Conservation (phyloP, 2,888 invertebrate genomes). For the Ligdia adustata region DNA sequence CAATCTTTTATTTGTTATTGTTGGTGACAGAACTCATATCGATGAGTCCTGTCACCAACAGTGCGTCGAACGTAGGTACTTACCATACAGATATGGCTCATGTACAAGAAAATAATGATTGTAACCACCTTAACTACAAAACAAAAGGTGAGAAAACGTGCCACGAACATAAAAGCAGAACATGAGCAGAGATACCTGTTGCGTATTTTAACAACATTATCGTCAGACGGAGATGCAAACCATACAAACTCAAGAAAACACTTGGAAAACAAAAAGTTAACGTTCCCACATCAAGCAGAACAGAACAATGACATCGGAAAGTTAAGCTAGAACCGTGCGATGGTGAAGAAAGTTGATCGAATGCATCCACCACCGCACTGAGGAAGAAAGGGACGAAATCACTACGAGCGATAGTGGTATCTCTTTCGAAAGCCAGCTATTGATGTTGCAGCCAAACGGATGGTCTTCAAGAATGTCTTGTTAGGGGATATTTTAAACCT, state of each 20-base stretch:
- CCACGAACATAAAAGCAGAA: not conserved
- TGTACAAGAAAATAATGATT: no score
- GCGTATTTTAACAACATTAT: slow-evolving; percentile 16
- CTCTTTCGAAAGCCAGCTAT: slow-evolving; percentile 40
- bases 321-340: slow-evolving; percentile 63
- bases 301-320: slow-evolving; percentile 72
- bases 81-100: no score
- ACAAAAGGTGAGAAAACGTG: not conserved
- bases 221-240: slow-evolving; percentile 25
- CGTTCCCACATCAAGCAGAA: slow-evolving; percentile 53
- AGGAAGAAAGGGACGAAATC: slow-evolving; percentile 23
- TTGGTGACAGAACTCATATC: no score
- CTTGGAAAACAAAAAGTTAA: slow-evolving; percentile 51
- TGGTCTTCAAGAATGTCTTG: no score
- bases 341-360: slow-evolving; percentile 63
- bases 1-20: no score
- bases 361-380: slow-evolving; percentile 32
- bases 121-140: not conserved
- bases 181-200: slow-evolving; percentile 4
- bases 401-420: slow-evolving; percentile 28
- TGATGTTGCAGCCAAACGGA: no score
- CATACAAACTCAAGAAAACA: slow-evolving; percentile 33
- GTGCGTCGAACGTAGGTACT: no score
- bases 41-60: no score
- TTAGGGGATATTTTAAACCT: no score